Base-by-base conservation (phyloP, 2,888 invertebrate genomes). In the Bombyx huttoni region DNA sequence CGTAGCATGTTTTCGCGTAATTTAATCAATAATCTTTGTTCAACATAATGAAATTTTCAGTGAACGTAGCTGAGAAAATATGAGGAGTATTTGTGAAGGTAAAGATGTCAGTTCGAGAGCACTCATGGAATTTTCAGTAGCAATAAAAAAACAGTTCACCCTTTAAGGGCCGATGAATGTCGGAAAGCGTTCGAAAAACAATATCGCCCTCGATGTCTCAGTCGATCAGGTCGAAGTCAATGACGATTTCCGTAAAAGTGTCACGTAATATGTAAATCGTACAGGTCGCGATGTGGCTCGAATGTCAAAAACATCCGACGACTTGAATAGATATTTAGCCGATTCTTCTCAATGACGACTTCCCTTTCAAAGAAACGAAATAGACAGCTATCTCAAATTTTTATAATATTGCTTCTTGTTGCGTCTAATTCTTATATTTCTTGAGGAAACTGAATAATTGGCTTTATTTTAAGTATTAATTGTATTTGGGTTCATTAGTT, bases 221-320 rank as follows among this genome's bases (percentile, higher is more conserved):
- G 83, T 84, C 81, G 78, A 83, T 85, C 80, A 75, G 75, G 64
- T 67, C 61, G 65, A 70, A 84, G 83, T 86, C 86, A 84, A 88
- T 85, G 82, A 73, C 63, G 77, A 76, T 71, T 73, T 86, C 72
- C 68, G 78, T 70, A 87, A 88, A 83, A 85, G 71, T 81, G 79
- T 86, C 87, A 87, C 87, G 87, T 88, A 83, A 77, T 86, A 88
- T 88, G 86, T 87, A 88, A 87, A 88, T 81, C 82, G 85, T 81
- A 79, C 78, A 84, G 83, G 82, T 82, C 76, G 82, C 75, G 78
- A 82, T 86, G 87, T 80, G 86, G 78, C 74, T 73, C 76, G 84
- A 85, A 83, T 87, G 84, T 81, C 84, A 86, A 85, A 79, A 67
- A 64, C 84, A 84, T 70, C 76, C 73, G 76, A 67, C 61, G 70